phyloP scores from a whole-genome alignment of 1,140 invertebrate genomes.

The Eueides isabella region DNA sequence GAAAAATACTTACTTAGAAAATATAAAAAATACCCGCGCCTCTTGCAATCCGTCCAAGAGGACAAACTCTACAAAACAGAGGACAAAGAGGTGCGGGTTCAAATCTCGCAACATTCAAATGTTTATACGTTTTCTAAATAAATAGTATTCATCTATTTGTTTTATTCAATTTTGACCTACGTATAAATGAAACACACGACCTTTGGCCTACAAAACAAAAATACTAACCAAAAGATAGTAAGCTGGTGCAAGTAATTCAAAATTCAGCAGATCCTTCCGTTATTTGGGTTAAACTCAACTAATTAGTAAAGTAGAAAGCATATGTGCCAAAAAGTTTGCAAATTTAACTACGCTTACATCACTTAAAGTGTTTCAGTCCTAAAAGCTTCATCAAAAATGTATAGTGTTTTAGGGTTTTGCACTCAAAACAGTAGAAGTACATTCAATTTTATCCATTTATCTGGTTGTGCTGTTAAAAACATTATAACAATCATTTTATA shows the following conservation, averaged over 20 bases:
- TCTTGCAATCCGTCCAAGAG: too few species aligned
- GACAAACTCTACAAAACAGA: too few species aligned
- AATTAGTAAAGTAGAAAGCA: conserved; percentile 10
- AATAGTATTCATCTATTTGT: too few species aligned
- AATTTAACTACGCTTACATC: conserved; percentile 3
- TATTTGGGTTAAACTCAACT: conserved; percentile 2
- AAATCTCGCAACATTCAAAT: too few species aligned
- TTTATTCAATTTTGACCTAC: too few species aligned
- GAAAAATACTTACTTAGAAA: too few species aligned
- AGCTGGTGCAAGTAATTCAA: neutral
- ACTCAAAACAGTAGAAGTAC: neutral
- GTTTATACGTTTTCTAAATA: too few species aligned
- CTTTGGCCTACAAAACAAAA: neutral
- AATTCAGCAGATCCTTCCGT: neutral
- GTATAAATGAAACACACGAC: too few species aligned
- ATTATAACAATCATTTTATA: too few species aligned
- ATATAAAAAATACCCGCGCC: too few species aligned
- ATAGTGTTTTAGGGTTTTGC: neutral
- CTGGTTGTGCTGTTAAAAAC: neutral
- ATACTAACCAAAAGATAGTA: neutral
- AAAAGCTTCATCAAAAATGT: conserved; percentile 11
- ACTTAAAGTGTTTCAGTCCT: neutral
- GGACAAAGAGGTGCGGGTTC: too few species aligned
- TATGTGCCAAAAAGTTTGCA: conserved; percentile 8
- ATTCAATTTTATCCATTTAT: neutral